Evolutionary conservation across 2,888 invertebrate species (phyloP).

Genomic region (Empis livida): DNA sequence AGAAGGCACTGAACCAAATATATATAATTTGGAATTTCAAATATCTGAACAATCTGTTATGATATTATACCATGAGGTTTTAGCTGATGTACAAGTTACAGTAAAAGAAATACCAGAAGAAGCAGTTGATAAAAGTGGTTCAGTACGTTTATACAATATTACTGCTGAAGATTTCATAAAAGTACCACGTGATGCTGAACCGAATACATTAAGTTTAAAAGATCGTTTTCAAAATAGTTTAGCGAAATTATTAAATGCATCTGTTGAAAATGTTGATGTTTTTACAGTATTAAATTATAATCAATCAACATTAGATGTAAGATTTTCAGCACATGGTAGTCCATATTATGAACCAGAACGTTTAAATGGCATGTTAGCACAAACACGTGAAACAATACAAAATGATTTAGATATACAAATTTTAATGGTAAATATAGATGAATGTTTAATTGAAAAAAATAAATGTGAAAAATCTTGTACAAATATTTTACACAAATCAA

Average conservation of each 20-base stretch:
- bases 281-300: constrained; percentile 74
- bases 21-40: constrained; percentile 59
- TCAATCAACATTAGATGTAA: constrained; percentile 58
- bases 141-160: constrained; percentile 68
- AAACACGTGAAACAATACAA: constrained; percentile 58
- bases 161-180: constrained; percentile 78
- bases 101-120: constrained; percentile 82
- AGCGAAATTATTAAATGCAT: constrained; percentile 61
- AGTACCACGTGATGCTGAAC: constrained; percentile 24
- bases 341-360: constrained; percentile 84
- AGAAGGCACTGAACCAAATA: constrained; percentile 59
- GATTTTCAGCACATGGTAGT: constrained; percentile 88
- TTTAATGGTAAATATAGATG: constrained; percentile 82
- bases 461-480: constrained; percentile 65
- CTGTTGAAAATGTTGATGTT: constrained; percentile 75
- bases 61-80: constrained; percentile 54
- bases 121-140: constrained; percentile 86
- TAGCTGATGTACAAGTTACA: constrained; percentile 74
- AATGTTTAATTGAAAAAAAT: constrained; percentile 65
- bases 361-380: constrained; percentile 71
- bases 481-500: constrained; percentile 60
- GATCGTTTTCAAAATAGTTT: constrained; percentile 41
- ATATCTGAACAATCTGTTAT: constrained; percentile 53
- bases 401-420: constrained; percentile 58
- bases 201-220: constrained; percentile 27